These are phyloP conservation scores for Hymenochirus boettgeri DNA, from an alignment of 2,113 vertebrate genomes.

Conservation along the genomic window DNA sequence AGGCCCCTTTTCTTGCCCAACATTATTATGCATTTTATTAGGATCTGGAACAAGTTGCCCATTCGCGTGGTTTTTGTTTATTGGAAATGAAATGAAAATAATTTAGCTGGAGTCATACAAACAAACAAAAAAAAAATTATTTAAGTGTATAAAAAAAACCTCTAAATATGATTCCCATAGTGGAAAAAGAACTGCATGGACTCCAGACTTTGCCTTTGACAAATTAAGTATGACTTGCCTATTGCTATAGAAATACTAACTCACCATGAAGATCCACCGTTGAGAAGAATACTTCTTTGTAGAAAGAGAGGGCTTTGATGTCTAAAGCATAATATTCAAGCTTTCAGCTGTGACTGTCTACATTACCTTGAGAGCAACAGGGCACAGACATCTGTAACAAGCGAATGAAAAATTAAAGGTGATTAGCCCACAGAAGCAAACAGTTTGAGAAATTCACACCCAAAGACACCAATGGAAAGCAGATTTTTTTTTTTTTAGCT, in stretches of 20 bases:
- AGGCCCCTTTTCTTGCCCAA: conserved; percentile 63
- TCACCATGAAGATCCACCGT: conserved; percentile 99
- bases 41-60: conserved; percentile 70
- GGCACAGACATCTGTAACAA: conserved; percentile 79
- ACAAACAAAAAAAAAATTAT: conserved; percentile 52
- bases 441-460: conserved; percentile 50
- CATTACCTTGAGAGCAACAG: conserved; percentile 80
- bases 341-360: conserved; percentile 82
- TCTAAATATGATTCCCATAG: conserved; percentile 94
- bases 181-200: conserved; percentile 82
- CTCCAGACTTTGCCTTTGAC: conserved; percentile 87
- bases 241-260: conserved; percentile 99
- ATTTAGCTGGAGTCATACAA: conserved; percentile 70
- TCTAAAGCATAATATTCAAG: conserved; percentile 83
- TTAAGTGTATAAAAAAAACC: conserved; percentile 70
- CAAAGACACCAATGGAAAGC: conserved; percentile 43
- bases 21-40: conserved; percentile 77
- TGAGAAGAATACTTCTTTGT: conserved; percentile 96
- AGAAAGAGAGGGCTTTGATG: conserved; percentile 84
- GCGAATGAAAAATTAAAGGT: conserved; percentile 82
- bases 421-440: conserved; percentile 62
- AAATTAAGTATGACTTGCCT: conserved; percentile 96
- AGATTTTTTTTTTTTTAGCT: conserved; percentile 33
- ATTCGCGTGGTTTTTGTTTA: conserved; percentile 80
- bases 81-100: conserved; percentile 77